Conservation (phyloP, 2,888 invertebrate genomes). For the Tetranychus truncatus region DNA sequence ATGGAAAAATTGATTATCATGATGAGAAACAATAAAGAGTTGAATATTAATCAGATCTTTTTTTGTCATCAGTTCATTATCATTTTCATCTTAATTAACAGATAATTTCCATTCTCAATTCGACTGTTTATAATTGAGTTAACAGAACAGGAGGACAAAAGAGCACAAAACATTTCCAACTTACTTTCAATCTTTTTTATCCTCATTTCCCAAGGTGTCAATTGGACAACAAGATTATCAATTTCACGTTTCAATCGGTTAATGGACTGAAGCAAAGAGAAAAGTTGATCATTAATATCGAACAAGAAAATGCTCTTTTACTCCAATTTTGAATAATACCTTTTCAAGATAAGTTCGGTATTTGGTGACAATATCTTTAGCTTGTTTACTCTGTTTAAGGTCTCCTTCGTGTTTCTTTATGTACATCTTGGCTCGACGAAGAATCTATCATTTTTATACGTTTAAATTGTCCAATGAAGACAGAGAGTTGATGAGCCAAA, state of each 20-base stretch:
- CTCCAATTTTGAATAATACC: conserved; percentile 36
- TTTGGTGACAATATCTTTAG: conserved; percentile 62
- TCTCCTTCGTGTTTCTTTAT: conserved; percentile 75
- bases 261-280: conserved; percentile 12
- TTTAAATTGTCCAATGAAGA: neutral
- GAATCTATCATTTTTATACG: conserved; percentile 12
- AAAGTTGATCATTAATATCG: neutral
- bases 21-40: no score
- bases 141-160: no score
- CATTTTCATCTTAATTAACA: neutral
- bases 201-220: conserved; percentile 85
- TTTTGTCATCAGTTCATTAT: no score
- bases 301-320: neutral
- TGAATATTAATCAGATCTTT: no score
- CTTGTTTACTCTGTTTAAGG: conserved; percentile 66
- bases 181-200: conserved; percentile 83
- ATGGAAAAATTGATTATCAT: no score
- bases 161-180: conserved; percentile 13
- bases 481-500: neutral
- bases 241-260: conserved; percentile 49
- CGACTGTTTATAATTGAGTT: no score
- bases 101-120: no score
- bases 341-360: conserved; percentile 59
- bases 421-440: conserved; percentile 51
- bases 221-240: conserved; percentile 60